Evolutionary conservation across 1,140 invertebrate species (phyloP).

Genomic region (Copidosoma floridanum): DNA sequence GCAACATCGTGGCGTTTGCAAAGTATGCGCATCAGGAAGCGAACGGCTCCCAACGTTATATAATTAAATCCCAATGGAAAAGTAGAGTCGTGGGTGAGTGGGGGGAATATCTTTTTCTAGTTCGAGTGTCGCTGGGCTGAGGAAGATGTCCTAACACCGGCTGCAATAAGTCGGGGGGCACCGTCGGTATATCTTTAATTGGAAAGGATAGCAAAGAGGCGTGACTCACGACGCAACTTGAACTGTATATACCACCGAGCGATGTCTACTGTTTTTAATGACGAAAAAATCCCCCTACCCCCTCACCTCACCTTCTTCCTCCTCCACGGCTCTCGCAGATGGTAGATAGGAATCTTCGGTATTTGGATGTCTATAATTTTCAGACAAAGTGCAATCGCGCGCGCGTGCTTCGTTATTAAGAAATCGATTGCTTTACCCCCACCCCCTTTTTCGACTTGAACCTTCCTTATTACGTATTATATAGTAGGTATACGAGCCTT

Average conservation of each 20-base stretch:
- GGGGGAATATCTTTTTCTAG: too few species aligned
- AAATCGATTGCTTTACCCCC: constrained; percentile 14
- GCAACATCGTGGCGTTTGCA: too few species aligned
- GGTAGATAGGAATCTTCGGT: constrained; percentile 18
- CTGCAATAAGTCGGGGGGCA: constrained; percentile 10
- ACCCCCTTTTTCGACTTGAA: too few species aligned
- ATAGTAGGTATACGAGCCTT: too few species aligned
- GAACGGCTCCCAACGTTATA: neutral
- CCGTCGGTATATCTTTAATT: constrained; percentile 28
- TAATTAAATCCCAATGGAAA: constrained; percentile 21
- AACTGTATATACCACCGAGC: constrained; percentile 6
- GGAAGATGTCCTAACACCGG: constrained; percentile 18
- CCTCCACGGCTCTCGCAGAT: constrained; percentile 26
- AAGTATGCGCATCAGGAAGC: too few species aligned
- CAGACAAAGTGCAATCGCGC: constrained; percentile 6
- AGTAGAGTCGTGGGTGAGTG: too few species aligned
- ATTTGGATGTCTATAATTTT: constrained; percentile 22
- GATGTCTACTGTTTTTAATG: constrained; percentile 25
- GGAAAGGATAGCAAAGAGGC: constrained; percentile 25
- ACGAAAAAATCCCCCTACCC: too few species aligned
- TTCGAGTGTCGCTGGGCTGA: constrained; percentile 1
- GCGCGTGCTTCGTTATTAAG: constrained; percentile 16
- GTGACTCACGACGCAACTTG: constrained; percentile 17
- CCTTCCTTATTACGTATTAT: too few species aligned
- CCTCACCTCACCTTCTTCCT: too few species aligned